Evolutionary conservation across 2,797 vertebrate genomes (phyloP), one percentile per base, ranked within the genome.

Genomic region (Phaenicophaeus curvirostris): DNA sequence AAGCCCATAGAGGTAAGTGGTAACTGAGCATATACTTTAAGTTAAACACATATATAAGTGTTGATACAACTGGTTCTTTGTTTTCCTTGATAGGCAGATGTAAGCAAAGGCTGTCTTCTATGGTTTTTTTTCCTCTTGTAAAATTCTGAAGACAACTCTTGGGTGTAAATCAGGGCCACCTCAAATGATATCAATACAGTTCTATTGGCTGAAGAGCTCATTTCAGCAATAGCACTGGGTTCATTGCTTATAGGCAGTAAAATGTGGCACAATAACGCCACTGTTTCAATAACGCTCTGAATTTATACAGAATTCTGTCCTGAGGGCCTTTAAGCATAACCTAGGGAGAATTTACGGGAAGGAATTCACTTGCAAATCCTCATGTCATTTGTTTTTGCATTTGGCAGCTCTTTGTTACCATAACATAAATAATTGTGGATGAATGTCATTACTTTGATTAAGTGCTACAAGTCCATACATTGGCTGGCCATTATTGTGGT

Each of bases 381-480:
- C 77, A 44, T 96, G 93, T 96, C 96, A 96, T 97, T 98, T 97
- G 97, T 96, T 97, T 48, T 98, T 97, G 95, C 96, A 89, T 97
- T 95, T 96, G 44, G 87, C 95, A 95, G 96, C 94, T 96, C 94
- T 95, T 93, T 97, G 96, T 95, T 97, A 95, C 91, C 83, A 84
- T 94, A 96, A 96, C 93, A 88, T 97, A 96, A 97, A 96, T 96
- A 96, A 95, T 96, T 94, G 94, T 72, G 95, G 93, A 96, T 91
- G 94, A 87, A 96, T 96, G 85, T 95, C 92, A 92, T 97, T 96
- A 94, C 92, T 95, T 94, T 85, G 89, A 97, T 96, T 82, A 95
- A 96, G 94, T 96, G 91, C 94, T 96, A 68, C 95, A 96, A 95
- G 95, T 79, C 95, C 94, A 51, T 93, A 73, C 89, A 93, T 95